These are phyloP conservation scores for Apamea anceps DNA, from an alignment of 2,888 invertebrate genomes.

Conservation along the genomic window DNA sequence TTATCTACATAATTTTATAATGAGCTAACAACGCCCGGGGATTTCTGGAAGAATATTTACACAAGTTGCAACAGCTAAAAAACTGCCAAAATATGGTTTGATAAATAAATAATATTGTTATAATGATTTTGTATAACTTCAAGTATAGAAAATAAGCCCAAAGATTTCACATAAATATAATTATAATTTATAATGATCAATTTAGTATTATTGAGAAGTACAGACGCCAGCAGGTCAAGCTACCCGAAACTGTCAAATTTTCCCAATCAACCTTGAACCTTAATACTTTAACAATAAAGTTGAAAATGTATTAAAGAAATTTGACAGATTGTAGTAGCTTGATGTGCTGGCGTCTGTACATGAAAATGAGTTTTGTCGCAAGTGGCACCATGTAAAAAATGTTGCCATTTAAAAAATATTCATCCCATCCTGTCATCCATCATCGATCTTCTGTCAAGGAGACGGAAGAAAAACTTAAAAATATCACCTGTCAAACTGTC, in stretches of 20 bases:
- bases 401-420: conserved; percentile 23
- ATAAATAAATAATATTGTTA: not conserved
- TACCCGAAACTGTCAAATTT: too few species aligned
- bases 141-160: not conserved
- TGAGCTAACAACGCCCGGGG: not conserved
- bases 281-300: too few species aligned
- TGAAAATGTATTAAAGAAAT: too few species aligned
- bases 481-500: conserved; percentile 58
- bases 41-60: not conserved
- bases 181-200: too few species aligned
- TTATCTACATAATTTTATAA: too few species aligned
- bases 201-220: not conserved
- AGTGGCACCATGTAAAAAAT: not conserved
- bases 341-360: too few species aligned
- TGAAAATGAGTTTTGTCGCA: not conserved
- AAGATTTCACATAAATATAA: not conserved
- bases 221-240: too few species aligned
- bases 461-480: conserved; percentile 23
- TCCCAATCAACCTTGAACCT: too few species aligned
- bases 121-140: not conserved
- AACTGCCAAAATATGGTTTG: not conserved
- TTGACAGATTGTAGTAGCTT: too few species aligned
- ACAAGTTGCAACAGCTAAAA: conserved; percentile 24
- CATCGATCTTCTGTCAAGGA: conserved; percentile 37
- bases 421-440: not conserved